Percentiles rank a stretch among this genome's conserved stretches.
Conservation (phyloP, 2,888 invertebrate genomes). For the Dichetophora obliterata region DNA sequence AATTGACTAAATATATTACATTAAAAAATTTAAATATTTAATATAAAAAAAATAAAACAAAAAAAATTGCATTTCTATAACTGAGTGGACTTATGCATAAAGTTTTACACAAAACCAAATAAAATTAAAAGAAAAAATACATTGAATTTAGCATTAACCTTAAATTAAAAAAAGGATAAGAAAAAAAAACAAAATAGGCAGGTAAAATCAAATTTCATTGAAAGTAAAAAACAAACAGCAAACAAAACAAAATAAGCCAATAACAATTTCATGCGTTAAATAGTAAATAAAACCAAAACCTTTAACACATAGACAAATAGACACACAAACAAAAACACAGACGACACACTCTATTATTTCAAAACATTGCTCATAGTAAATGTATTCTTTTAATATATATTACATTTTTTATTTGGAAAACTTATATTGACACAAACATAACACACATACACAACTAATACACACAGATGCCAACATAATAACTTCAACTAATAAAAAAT, state of each 20-base stretch:
- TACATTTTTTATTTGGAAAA: too few relatives aligned
- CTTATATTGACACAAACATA: background rate
- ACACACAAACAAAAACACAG: background rate
- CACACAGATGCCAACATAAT: background rate
- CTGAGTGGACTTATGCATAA: conserved; percentile 29
- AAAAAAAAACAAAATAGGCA: background rate
- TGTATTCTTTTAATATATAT: background rate
- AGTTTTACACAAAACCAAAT: conserved; percentile 27
- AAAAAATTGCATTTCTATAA: conserved; percentile 27
- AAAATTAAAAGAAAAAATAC: background rate
- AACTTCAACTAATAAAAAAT: background rate
- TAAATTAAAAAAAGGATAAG: background rate
- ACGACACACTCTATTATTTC: background rate
- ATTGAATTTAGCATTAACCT: conserved; percentile 7
- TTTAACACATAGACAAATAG: background rate
- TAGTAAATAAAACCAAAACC: background rate
- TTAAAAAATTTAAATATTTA: conserved; percentile 40
- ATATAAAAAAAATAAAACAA: conserved; percentile 44
- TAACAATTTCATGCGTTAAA: conserved; percentile 9
- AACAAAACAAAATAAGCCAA: background rate
- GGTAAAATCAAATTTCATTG: conserved; percentile 45
- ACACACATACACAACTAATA: conserved; percentile 1
- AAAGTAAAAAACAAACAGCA: conserved; percentile 29
- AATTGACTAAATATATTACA: conserved; percentile 36
- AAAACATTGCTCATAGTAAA: background rate